Percentiles rank a stretch among this genome's conserved stretches.
Evolutionary conservation across 2,888 invertebrate species (phyloP).

Genomic region (Marronus borbonicus): DNA sequence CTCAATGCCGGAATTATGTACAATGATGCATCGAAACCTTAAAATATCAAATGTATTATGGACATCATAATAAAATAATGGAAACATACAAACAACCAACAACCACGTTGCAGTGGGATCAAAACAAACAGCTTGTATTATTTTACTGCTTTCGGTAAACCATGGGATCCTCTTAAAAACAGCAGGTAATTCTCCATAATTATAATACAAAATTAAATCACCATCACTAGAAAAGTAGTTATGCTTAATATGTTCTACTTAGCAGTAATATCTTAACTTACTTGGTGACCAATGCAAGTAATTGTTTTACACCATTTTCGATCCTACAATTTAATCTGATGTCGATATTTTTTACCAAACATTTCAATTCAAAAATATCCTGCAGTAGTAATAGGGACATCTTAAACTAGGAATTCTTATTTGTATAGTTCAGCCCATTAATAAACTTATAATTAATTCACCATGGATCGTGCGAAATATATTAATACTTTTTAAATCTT

Average conservation of each 20-base stretch:
- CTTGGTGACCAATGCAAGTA: constrained; percentile 66
- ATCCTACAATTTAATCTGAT: constrained; percentile 67
- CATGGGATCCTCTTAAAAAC: constrained; percentile 68
- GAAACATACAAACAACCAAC: constrained; percentile 74
- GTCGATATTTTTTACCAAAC: constrained; percentile 67
- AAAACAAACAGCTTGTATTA: constrained; percentile 83
- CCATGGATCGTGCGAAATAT: neutral
- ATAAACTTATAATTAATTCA: neutral
- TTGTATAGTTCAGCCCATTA: constrained; percentile 35
- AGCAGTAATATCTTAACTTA: constrained; percentile 55
- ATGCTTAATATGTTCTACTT: neutral
- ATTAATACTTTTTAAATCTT: neutral
- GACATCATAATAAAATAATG: constrained; percentile 47
- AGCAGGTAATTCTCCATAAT: constrained; percentile 67
- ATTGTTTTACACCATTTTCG: constrained; percentile 69
- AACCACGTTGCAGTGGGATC: constrained; percentile 88
- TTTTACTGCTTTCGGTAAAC: constrained; percentile 66
- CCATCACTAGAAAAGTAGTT: constrained; percentile 63
- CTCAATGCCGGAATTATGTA: constrained; percentile 77
- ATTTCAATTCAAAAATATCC: constrained; percentile 67
- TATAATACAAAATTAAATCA: constrained; percentile 68
- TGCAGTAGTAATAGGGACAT: constrained; percentile 58
- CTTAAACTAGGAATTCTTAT: constrained; percentile 23
- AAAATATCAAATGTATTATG: constrained; percentile 52
- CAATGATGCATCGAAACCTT: constrained; percentile 74